Evolutionary conservation across 2,888 invertebrate genomes (phyloP), one percentile per base, ranked within the genome.

Genomic region (Scaptomyza polygonia): DNA sequence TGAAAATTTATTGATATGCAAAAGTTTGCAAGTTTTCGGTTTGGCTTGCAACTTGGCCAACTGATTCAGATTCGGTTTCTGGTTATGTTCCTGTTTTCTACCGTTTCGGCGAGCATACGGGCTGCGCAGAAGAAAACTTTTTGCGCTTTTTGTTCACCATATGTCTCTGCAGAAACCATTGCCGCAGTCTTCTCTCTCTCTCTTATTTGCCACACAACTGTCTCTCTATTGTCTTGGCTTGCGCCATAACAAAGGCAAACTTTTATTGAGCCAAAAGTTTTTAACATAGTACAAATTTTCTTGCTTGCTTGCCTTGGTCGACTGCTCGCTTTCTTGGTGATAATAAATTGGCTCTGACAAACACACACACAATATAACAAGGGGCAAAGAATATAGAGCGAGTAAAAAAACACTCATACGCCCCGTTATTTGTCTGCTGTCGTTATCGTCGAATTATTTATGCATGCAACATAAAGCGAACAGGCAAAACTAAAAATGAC

Each of bases 1-100:
- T 61, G 65, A 80, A 80, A 84, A 86, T 86, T 84, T 88, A 88
- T 88, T 84, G 83, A 84, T 88, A 88, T 84, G 88, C 85, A 70
- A 84, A 88, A 84, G 84, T 88, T 83, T 83, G 67, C 76, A 67
- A 85, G 76, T 82, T 78, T 71, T 67, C 69, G 79, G 72, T 66
- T 82, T 70, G 75, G 52, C 51, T 57, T 66, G 70, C 61, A 80
- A 71, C 74, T 78, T 66, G 67, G 61, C 40, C 44, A 66, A 73
- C 68, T 65, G 85, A 81, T 69, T 77, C 34, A 36, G 42, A 39
- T 39, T 36, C 14, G 3, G 8, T 47, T n/a, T 45, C 54, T 36
- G 36, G 42, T 55, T 45, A 52, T 27, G 30, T 44, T 48, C 52
- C 58, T 49, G 45, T 44, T 43, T 48, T 11, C 49, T 18, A 12